Conservation (phyloP, 2,797 vertebrate species). For the Sphenopsis melanotis region DNA sequence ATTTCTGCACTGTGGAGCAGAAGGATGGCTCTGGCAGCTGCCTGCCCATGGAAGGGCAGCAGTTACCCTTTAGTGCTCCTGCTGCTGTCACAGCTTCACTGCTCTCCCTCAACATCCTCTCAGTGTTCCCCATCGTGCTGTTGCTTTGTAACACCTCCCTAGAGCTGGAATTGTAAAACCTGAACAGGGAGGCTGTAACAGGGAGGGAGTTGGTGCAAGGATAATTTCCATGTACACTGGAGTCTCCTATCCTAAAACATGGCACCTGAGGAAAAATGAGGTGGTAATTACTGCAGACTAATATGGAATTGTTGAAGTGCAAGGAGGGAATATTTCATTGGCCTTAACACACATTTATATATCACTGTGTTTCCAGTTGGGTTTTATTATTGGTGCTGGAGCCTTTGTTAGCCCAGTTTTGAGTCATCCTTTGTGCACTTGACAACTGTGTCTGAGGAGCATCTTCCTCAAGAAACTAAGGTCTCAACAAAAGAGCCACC, state of each 20-base stretch:
- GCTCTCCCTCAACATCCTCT: neutral
- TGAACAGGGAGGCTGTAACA: neutral
- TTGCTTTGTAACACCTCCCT: neutral
- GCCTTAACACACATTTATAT: neutral
- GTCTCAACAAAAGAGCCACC: neutral
- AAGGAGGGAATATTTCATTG: neutral
- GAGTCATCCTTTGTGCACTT: fast-evolving
- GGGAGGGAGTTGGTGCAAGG: neutral
- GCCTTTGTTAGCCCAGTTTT: neutral
- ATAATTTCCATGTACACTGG: neutral
- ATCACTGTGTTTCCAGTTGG: neutral
- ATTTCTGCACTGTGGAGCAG: neutral
- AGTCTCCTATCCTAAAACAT: neutral
- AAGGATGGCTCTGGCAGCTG: neutral
- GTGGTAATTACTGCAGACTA: neutral
- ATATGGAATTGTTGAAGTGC: neutral
- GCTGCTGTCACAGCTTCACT: neutral
- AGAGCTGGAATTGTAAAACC: neutral
- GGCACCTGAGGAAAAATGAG: neutral
- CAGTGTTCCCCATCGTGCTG: neutral
- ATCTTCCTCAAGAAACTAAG: neutral
- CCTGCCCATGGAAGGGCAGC: neutral
- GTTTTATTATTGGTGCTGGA: fast-evolving
- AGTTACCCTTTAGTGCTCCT: neutral
- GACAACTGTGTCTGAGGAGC: neutral